Evolutionary conservation across 2,888 invertebrate genomes (phyloP), one percentile per base, ranked within the genome.

Genomic region (Galerucella pusilla): DNA sequence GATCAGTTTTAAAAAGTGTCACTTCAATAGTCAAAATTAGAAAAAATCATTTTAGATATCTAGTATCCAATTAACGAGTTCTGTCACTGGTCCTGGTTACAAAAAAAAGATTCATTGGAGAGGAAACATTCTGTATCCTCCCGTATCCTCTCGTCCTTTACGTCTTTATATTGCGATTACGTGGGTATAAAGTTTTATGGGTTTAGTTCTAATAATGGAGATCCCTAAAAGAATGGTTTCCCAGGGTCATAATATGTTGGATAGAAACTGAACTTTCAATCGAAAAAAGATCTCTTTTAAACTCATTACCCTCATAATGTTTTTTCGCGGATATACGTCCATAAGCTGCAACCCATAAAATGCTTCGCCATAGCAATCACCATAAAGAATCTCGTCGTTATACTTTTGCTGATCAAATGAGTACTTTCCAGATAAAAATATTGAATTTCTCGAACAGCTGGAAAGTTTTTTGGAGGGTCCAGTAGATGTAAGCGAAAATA

Each of bases 91-190:
- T 52, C 1, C 52, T n/a, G n/a, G n/a, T n/a, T 52, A 52, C 14
- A 49, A 49, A 49, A 49, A 49, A 14, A 3, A 49, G 6, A 20
- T 57, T 20, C 9, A 20, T 57, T 16, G 16, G 16, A 63, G 16
- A 63, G 35, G 2, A 11, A 14, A 35, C 14, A 42, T n/a, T n/a
- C 42, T 63, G 1, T 42, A 63, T 42, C n/a, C 7, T 63, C 16
- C 4, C 9, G 42, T 42, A 61, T 46, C 46, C 46, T 46, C 9
- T 28, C 12, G 35, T n/a, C 42, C 61, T 61, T 12, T 61, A 2
- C 63, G 35, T 35, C 63, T 63, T n/a, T 35, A 42, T 63, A 35
- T 35, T 42, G n/a, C 63, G 11, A 63, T 63, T 42, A 63, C 63
- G 35, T 42, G 10, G 63, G 42, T 16, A 42, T 63, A 63, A 63